Evolutionary conservation across 2,888 invertebrate species (phyloP), one percentile per base, ranked within the genome.

Genomic region (Arenicola marina): DNA sequence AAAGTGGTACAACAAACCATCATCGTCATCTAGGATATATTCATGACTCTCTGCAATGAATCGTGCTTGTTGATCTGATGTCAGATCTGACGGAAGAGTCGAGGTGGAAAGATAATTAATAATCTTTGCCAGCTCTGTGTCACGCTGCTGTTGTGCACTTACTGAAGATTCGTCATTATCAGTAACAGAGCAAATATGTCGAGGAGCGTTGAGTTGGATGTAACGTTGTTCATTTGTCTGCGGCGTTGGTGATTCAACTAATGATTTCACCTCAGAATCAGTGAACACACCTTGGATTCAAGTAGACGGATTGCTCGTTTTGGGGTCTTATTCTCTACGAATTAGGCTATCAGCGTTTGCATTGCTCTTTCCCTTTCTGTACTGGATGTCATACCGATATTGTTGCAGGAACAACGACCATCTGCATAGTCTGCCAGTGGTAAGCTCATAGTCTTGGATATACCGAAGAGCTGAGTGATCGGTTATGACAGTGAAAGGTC

Each of bases 401-500:
- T 53, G 56, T 55, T 71, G 66, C 26, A 69, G 53, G 29, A 58
- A 63, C 18, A 66, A 45, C 21, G 69, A 59, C 69, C 67, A 71
- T 55, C 71, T 34, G 43, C 62, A 62, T 29, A 69, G 46, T 53
- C 61, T 54, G 1, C 68, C 63, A 33, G 57, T 56, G 0, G 54
- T 53, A 18, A 62, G 57, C 34, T 72, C 69, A 7, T 60, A 62
- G 1, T 59, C 61, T 26, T 70, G 60, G 2, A 73, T 56, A 61
- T 65, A 71, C 31, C 59, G 62, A 0, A 70, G 59, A 33, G 66
- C 61, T 2, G 53, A 56, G 51, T 72, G 69, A 56, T 74, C 71
- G 2, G 73, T 73, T 33, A 59, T 46, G 2, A 68, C 65, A 2
- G 56, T 60, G 54, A 73, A 73, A n/a, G 44, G 31, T 29, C 59